Conservation (phyloP, 2,888 invertebrate genomes). For the Melanotus villosus region DNA sequence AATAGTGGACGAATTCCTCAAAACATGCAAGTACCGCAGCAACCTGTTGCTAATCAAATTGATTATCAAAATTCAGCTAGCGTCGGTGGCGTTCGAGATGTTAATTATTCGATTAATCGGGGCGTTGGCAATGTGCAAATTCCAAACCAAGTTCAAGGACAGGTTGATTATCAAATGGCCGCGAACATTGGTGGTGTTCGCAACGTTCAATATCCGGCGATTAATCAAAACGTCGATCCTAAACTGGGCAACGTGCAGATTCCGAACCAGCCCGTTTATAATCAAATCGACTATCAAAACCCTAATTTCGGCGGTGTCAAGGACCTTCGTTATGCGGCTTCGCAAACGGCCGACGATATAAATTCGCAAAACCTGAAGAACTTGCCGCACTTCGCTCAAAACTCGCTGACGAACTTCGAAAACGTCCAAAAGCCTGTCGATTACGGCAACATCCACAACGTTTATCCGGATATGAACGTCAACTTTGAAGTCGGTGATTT, state of each 20-base stretch:
- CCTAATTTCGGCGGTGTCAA: not conserved
- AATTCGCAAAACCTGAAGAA: not conserved
- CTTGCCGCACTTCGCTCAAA: conserved; percentile 2
- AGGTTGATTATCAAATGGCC: conserved; percentile 14
- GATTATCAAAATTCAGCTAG: conserved; percentile 25
- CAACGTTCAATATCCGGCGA: not conserved
- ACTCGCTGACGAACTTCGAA: not conserved
- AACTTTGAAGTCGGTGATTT: conserved; percentile 23
- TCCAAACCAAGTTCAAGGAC: not conserved
- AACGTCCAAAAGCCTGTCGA: conserved; percentile 16
- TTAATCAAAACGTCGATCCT: not conserved
- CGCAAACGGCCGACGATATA: not conserved
- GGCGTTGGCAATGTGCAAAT: not conserved
- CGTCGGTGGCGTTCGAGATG: not conserved
- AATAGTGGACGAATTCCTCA: not conserved
- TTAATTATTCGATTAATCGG: conserved; percentile 6
- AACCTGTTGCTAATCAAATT: not conserved
- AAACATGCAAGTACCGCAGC: not conserved
- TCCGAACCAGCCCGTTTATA: not conserved
- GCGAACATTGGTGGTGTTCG: not conserved
- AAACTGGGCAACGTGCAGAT: not conserved
- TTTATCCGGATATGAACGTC: conserved; percentile 33
- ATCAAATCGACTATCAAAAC: conserved; percentile 12
- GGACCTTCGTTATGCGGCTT: conserved; percentile 11
- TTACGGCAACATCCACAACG: conserved; percentile 2